phyloP scores from a whole-genome alignment of 2,113 vertebrate species.

The Melanocharis versteri region DNA sequence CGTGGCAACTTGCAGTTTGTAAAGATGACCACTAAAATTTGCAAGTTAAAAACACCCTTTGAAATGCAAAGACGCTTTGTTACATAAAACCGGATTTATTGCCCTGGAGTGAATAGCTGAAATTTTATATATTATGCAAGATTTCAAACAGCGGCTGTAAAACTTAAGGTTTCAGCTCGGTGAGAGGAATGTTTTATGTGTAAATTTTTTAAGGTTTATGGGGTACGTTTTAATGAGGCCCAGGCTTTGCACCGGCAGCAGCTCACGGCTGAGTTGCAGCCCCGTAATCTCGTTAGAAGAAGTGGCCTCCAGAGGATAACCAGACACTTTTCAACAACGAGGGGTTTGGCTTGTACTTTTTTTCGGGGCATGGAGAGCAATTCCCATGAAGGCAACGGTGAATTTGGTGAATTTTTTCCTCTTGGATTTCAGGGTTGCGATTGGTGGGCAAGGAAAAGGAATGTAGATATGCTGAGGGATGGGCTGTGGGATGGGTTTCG shows the following conservation, averaged over 20 bases:
- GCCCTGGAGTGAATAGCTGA: constrained; percentile 70
- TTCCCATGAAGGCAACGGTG: background rate
- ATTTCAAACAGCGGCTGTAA: constrained; percentile 75
- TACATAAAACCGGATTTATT: constrained; percentile 75
- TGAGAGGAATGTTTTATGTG: constrained; percentile 77
- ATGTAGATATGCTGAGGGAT: background rate
- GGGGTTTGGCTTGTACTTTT: background rate
- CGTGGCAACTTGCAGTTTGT: constrained; percentile 63
- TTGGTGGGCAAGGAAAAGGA: background rate
- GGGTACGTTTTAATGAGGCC: constrained; percentile 76
- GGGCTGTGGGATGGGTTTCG: background rate
- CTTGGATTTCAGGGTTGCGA: background rate
- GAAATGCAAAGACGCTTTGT: constrained; percentile 77
- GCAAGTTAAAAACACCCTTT: constrained; percentile 76
- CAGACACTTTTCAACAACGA: background rate
- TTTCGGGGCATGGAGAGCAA: background rate
- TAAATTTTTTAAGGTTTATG: constrained; percentile 80
- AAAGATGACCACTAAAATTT: constrained; percentile 78
- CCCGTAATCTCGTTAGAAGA: constrained; percentile 41
- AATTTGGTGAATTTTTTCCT: background rate
- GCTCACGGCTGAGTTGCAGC: constrained; percentile 46
- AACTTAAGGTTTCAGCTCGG: constrained; percentile 70
- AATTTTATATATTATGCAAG: constrained; percentile 81
- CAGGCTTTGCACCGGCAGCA: constrained; percentile 66
- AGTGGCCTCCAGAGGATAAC: constrained; percentile 51